Base-by-base conservation (phyloP, 2,113 vertebrate genomes). In the Pionites leucogaster region DNA sequence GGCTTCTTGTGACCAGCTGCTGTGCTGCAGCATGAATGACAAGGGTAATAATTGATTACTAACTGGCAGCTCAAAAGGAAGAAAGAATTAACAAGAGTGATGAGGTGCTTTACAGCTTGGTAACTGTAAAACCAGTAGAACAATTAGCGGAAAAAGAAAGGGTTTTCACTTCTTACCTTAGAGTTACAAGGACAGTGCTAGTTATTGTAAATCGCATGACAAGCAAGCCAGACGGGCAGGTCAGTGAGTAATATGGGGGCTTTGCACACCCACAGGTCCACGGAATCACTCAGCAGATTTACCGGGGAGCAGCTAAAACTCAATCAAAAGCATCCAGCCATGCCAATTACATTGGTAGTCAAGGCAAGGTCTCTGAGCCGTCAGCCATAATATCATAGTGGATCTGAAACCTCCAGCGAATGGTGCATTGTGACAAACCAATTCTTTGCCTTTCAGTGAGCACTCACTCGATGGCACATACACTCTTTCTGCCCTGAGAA, bases 21-120 rank as follows among this genome's bases (percentile, higher is more conserved):
- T 98, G 96, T 95, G 96, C 97, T 98, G 96, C 96, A 98, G 98
- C 97, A 96, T 97, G 98, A 98, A 98, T 98, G 98, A 99, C 98
- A 98, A 98, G 98, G 98, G 98, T 98, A 98, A 98, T 98, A 98
- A 99, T 98, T 98, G 98, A 99, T 99, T 98, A 98, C 95, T 98
- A 97, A 98, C 95, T 97, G 98, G 98, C 97, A 95, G 96, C 97
- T 98, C 98, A 97, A 96, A 96, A 97, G 97, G 97, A 97, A 96
- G 98, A 98, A 98, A 96, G 96, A 98, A 98, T 96, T 96, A 95
- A 95, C 96, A 97, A 94, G 93, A 64, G 94, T 55, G 80, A 96
- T 95, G 87, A 96, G 91, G 92, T 92, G 86, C 86, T 96, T 95
- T 97, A 95, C 94, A 96, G 96, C 97, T 97, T 96, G 92, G 92